Base-by-base conservation (phyloP, 2,797 vertebrate genomes). In the Alcedo atthis region DNA sequence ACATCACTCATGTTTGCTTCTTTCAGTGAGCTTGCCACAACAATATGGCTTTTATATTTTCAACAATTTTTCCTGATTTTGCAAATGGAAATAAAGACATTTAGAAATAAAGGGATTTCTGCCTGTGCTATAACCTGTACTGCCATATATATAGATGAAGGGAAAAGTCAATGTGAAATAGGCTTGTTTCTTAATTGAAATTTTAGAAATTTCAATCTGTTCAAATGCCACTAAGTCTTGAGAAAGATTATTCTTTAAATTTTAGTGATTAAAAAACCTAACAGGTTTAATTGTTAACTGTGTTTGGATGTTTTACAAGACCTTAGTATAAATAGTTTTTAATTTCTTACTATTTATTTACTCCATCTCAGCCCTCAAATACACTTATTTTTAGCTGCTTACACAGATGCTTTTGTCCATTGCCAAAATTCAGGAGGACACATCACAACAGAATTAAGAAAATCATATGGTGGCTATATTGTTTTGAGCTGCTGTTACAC, bases 391-490 rank as follows among this genome's bases (percentile, higher is more conserved):
- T 78, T 64, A 77, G 62, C 49, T 64, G 21, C 49, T 80, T 71
- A 15, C 33, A 46, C 46, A 75, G 53, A 46, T 61, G 32, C 26
- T 33, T 74, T 73, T 92, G 28, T 81, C 45, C 59, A 30, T n/a
- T 49, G 37, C 63, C 86, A 35, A 63, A 76, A 54, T 28, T 71
- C 22, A 62, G 45, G 28, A 25, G 30, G 43, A 62, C 8, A 26
- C 8, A 25, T 4, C 37, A 42, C 22, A 67, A 32, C 3, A 59
- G 25, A 74, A 76, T 28, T 22, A 55, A 68, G 68, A 82, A n/a
- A 79, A 26, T 54, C 10, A 3, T 17, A 21, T 1, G 0, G 19
- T 6, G 2, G 7, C 28, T 76, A 4, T 59, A 26, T 30, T 46
- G 28, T 24, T 90, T 87, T 78, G 35, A 81, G 51, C 30, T 58